Conservation (phyloP, 2,888 invertebrate species). For the Clivina fossor region DNA sequence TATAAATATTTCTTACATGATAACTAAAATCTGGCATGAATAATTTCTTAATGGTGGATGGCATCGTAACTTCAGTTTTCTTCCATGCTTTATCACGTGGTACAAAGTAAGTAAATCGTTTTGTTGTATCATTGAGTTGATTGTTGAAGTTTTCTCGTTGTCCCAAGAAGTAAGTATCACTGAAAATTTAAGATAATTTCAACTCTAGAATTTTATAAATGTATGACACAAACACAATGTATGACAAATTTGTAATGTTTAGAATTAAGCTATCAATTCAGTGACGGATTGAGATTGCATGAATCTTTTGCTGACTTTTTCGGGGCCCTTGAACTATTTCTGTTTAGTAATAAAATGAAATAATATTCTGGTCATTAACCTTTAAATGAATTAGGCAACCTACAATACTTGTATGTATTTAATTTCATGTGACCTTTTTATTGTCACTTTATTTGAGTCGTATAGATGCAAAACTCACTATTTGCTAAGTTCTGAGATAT, state of each 20-base stretch:
- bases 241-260: neutral
- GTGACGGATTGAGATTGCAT: too few relatives aligned
- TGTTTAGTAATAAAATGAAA: too few relatives aligned
- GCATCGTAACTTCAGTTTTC: constrained; percentile 70
- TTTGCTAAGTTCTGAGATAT: too few relatives aligned
- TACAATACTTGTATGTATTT: too few relatives aligned
- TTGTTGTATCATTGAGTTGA: constrained; percentile 72
- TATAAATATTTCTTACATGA: constrained; percentile 62
- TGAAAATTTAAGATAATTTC: constrained; percentile 48
- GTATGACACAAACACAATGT: neutral
- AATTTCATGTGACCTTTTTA: too few relatives aligned
- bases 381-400: too few relatives aligned
- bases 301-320: too few relatives aligned
- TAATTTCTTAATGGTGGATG: constrained; percentile 81
- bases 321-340: too few relatives aligned
- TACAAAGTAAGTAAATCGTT: constrained; percentile 88
- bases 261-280: too few relatives aligned
- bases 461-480: too few relatives aligned
- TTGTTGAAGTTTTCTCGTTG: constrained; percentile 75
- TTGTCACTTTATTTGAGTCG: too few relatives aligned
- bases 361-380: too few relatives aligned
- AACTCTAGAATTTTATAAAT: neutral
- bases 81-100: constrained; percentile 90
- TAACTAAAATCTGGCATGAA: constrained; percentile 80
- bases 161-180: constrained; percentile 77